Conservation (phyloP, 2,113 vertebrate species). For the Cyanoderma ruficeps region DNA sequence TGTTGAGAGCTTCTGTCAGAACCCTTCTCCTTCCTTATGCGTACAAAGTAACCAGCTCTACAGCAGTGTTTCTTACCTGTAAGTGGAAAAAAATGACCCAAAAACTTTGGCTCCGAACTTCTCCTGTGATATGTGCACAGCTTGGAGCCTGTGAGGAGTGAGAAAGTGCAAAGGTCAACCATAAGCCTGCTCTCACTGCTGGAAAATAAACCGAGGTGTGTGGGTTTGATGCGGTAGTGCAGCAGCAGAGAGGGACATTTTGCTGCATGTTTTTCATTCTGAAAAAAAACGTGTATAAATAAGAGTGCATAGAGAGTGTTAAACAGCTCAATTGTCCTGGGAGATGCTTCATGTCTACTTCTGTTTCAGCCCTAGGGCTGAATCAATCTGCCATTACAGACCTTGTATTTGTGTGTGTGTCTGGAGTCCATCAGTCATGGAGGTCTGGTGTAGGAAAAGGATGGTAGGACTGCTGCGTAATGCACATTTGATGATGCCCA, state of each 20-base stretch:
- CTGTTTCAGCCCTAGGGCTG: neutral
- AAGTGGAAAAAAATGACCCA: neutral
- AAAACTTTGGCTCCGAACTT: neutral
- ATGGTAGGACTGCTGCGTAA: fast-evolving
- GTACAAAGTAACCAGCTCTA: neutral
- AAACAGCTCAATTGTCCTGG: neutral
- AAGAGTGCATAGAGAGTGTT: neutral
- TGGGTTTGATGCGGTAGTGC: neutral
- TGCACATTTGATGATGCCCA: neutral
- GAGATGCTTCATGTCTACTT: neutral
- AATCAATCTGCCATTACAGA: neutral
- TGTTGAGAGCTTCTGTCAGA: neutral
- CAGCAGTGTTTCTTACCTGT: neutral
- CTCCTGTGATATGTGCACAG: neutral
- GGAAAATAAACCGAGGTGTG: neutral
- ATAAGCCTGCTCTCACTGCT: neutral
- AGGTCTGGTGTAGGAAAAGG: neutral
- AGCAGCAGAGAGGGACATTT: neutral
- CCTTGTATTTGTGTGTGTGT: too few species aligned
- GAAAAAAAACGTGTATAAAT: neutral
- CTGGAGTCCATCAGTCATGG: fast-evolving
- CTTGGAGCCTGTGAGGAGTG: neutral
- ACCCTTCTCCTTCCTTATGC: neutral
- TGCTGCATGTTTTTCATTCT: neutral
- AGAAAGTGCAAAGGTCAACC: fast-evolving